Conservation (phyloP, 1,140 invertebrate species). For the Pseudomyrmex sp. region DNA sequence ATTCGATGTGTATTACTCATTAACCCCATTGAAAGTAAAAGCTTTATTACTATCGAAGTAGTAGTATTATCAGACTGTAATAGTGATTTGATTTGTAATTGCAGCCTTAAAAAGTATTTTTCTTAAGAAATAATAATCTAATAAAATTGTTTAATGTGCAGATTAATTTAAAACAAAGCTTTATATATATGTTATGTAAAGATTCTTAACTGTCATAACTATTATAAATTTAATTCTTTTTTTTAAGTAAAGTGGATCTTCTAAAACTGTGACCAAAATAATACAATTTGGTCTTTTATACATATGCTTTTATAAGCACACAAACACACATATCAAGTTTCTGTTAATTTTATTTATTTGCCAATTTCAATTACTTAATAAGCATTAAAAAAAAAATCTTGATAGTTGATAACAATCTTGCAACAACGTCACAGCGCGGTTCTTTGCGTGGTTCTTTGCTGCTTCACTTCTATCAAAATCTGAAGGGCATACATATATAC, state of each 20-base stretch:
- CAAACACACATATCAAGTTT: no score
- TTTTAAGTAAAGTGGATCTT: no score
- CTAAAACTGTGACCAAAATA: no score
- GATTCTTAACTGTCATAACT: background rate
- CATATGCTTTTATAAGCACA: background rate
- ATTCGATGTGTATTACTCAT: slow-evolving; percentile 72
- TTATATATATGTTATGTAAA: no score
- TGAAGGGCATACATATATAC: slow-evolving; percentile 73
- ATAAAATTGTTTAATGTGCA: background rate
- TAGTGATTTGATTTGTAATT: background rate
- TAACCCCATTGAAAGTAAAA: slow-evolving; percentile 76
- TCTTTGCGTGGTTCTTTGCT: no score
- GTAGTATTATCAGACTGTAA: background rate
- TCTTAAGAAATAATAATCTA: slow-evolving; percentile 9
- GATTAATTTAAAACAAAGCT: background rate
- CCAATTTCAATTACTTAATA: no score
- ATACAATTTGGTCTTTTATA: background rate
- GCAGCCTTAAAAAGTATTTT: background rate
- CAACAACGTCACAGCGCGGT: background rate
- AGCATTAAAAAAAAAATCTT: slow-evolving; percentile 6
- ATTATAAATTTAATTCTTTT: no score
- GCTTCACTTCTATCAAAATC: slow-evolving; percentile 64
- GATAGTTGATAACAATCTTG: slow-evolving; percentile 10
- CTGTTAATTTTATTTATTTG: no score
- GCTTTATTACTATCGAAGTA: slow-evolving; percentile 41